phyloP scores from a whole-genome alignment of 2,797 vertebrate genomes.

The Molossus molossus region DNA sequence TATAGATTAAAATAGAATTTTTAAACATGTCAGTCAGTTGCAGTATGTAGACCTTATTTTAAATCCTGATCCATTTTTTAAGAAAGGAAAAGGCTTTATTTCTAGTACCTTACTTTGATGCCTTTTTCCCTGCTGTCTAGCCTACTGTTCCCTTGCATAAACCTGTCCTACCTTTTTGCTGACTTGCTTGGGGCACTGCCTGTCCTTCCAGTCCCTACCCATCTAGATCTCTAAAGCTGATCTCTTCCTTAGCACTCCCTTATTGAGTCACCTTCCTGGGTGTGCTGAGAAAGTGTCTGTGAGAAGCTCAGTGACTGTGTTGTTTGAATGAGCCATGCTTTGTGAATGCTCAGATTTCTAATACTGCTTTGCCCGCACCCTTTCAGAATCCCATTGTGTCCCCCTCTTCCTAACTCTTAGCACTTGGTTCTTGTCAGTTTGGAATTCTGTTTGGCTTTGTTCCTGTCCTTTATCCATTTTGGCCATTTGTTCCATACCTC shows the following conservation, averaged over 20 bases:
- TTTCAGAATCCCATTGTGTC: neutral
- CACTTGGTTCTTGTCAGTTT: accelerated
- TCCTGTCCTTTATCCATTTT: slow-evolving; percentile 33
- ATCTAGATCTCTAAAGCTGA: slow-evolving; percentile 3
- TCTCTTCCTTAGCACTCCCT: slow-evolving; percentile 66
- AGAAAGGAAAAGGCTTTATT: slow-evolving; percentile 22
- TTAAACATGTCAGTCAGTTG: slow-evolving; percentile 4
- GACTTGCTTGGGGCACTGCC: slow-evolving; percentile 52
- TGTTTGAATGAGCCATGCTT: slow-evolving; percentile 39
- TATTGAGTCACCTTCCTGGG: slow-evolving; percentile 82
- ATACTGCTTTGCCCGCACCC: neutral
- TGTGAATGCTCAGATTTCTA: slow-evolving; percentile 22
- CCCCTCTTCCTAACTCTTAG: neutral
- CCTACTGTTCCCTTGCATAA: neutral
- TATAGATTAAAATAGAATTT: slow-evolving; percentile 53
- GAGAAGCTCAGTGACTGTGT: slow-evolving; percentile 12
- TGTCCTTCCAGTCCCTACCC: neutral
- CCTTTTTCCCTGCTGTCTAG: neutral
- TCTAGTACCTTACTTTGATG: neutral
- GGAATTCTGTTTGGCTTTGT: neutral
- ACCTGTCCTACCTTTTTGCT: slow-evolving; percentile 7
- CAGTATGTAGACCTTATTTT: neutral
- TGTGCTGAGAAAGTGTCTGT: slow-evolving; percentile 80
- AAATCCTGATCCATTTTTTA: slow-evolving; percentile 46
- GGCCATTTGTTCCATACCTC: neutral